Base-by-base conservation (phyloP, 2,888 invertebrate species). In the Drosophila buzzatii region DNA sequence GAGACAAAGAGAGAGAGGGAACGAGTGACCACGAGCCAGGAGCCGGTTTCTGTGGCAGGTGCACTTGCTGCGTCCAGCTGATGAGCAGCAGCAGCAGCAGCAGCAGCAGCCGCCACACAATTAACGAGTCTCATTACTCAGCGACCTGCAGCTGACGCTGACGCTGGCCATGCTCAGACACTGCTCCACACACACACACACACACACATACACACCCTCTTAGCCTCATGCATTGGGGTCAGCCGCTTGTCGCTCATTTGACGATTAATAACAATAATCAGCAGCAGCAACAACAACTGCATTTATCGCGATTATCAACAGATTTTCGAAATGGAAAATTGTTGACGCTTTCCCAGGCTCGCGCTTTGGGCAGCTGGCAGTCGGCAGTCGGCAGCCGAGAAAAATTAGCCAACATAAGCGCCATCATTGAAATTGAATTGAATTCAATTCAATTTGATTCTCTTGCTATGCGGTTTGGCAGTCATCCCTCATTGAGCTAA, bases 41-140 rank as follows among this genome's bases (percentile, higher is more conserved):
- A 81, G 79, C 81, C 81, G 79, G 78, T 81, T 81, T 81, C 49
- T 33, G 33, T 55, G 78, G 78, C 81, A 81, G 78, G 70, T 73
- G 82, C 81, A 81, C 51, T 64, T 59, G 58, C 41, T 12, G 5
- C 18, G 62, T 55, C 55, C 73, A 77, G 60, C 51, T 35, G 72
- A 65, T 56, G 55, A 44, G 51, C 71, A 73, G 53, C 66, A 37
- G 56, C 62, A 27, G 27, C 27, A 23, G 23, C 23, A 27, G 27
- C 27, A 37, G 33, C 33, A 49, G 44, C 39, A 39, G 59, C 67
- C 49, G 76, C 52, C 77, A 64, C 71, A 77, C 81, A 79, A 79
- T 81, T 81, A 81, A 79, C 77, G 81, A 81, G 78, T 72, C 78
- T 81, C 78, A 79, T 79, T 79, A 79, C 72, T 77, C 81, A 76